Percentiles rank a stretch among this genome's conserved stretches.
Conservation (phyloP, 2,113 vertebrate species). For the Oenanthe oenanthe region DNA sequence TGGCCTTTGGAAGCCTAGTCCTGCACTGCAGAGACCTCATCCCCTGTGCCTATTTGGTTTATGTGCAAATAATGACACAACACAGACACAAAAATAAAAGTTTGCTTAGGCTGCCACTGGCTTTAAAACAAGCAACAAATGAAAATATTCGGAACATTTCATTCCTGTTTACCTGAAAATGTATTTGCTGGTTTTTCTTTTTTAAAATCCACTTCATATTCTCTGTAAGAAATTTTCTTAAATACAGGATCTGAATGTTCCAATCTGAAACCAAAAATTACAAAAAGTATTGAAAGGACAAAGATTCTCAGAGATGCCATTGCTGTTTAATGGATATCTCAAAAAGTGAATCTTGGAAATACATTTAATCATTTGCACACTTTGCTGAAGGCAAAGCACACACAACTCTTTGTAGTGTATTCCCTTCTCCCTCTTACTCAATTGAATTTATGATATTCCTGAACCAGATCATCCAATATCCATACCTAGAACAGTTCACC, state of each 20-base stretch:
- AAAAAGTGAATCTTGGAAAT: background rate
- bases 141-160: background rate
- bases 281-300: background rate
- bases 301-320: background rate
- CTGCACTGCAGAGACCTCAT: background rate
- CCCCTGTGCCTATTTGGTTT: background rate
- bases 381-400: background rate
- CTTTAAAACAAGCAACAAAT: background rate
- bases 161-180: conserved; percentile 83
- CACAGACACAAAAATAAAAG: background rate
- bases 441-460: background rate
- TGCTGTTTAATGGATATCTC: background rate
- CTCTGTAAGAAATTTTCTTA: conserved; percentile 92
- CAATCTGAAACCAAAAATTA: conserved; percentile 49
- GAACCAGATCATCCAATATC: background rate
- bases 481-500: background rate
- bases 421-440: background rate
- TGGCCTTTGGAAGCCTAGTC: background rate
- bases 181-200: conserved; percentile 78
- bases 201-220: conserved; percentile 88
- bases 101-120: background rate
- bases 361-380: background rate
- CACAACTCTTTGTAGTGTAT: background rate
- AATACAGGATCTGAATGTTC: conserved; percentile 72
- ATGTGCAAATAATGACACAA: background rate